A percentile compares a stretch with the other conserved stretches of the same genome.
Evolutionary conservation across 1,140 invertebrate species (phyloP).

Genomic region (Drepana arcuata): DNA sequence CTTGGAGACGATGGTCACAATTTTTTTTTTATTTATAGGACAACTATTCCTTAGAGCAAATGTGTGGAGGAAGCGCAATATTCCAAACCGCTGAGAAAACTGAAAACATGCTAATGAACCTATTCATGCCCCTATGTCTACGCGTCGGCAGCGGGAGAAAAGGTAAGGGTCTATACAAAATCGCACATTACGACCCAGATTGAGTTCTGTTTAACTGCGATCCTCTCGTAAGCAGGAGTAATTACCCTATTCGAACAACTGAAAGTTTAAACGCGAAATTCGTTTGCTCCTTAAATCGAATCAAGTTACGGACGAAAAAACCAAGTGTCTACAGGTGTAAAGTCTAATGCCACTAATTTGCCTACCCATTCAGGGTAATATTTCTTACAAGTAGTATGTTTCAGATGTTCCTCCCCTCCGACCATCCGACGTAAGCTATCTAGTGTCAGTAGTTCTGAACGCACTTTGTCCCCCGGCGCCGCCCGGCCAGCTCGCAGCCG

Average conservation of each 20-base stretch:
- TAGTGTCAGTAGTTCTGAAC: constrained; percentile 90
- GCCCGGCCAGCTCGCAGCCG: constrained; percentile 56
- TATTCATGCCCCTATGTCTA: constrained; percentile 96
- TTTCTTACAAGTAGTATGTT: too few species aligned
- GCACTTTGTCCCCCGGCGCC: constrained; percentile 76
- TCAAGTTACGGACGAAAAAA: too few species aligned
- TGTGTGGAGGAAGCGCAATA: constrained; percentile 90
- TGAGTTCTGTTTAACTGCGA: too few species aligned
- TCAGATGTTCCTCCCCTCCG: constrained; percentile 91
- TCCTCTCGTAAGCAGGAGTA: too few species aligned
- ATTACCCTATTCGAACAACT: too few species aligned
- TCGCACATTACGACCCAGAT: too few species aligned
- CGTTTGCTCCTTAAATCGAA: too few species aligned
- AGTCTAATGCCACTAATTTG: not conserved
- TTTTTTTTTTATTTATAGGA: constrained; percentile 75
- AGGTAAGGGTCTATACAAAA: too few species aligned
- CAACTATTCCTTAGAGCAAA: constrained; percentile 93
- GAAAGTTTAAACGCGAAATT: too few species aligned
- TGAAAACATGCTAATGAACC: constrained; percentile 95
- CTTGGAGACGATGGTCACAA: too few species aligned
- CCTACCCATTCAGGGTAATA: too few species aligned
- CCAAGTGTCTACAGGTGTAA: too few species aligned
- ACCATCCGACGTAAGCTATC: constrained; percentile 91
- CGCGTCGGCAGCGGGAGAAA: constrained; percentile 93
- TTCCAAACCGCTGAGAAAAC: constrained; percentile 93